These are phyloP conservation scores for Pseudachorutes palmiensis DNA, from an alignment of 1,140 invertebrate species.

Conservation along the genomic window DNA sequence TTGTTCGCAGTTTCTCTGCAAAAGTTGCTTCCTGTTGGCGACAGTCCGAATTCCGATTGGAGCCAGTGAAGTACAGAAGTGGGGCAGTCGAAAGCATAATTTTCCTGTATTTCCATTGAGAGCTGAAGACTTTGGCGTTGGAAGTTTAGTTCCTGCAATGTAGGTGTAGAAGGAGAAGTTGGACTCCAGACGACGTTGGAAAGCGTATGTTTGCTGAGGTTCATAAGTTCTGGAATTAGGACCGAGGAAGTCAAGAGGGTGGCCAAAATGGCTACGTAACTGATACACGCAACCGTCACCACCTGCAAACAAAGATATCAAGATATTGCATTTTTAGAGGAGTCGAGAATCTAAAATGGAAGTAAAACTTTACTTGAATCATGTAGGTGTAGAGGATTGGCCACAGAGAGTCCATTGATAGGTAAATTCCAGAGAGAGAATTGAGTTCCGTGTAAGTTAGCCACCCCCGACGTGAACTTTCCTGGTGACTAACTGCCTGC, in stretches of 20 bases:
- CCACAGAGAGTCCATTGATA: conserved; percentile 23
- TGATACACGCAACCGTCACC: background rate
- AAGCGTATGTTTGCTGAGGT: background rate
- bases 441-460: conserved; percentile 75
- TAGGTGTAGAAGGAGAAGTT: no score
- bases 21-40: background rate
- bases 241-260: background rate
- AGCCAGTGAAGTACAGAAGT: background rate
- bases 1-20: no score
- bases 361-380: conserved; percentile 20
- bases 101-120: background rate
- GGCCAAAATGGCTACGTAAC: background rate
- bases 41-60: background rate
- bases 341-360: background rate
- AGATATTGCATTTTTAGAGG: no score
- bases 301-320: background rate
- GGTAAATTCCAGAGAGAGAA: conserved; percentile 12
- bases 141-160: no score
- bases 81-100: background rate
- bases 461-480: conserved; percentile 67
- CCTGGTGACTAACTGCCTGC: conserved; percentile 56
- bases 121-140: background rate
- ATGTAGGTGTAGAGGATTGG: conserved; percentile 24
- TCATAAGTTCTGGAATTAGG: background rate
- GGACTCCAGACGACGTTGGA: no score